Base-by-base conservation (phyloP, 2,797 vertebrate genomes). In the Hemibagrus guttatus region DNA sequence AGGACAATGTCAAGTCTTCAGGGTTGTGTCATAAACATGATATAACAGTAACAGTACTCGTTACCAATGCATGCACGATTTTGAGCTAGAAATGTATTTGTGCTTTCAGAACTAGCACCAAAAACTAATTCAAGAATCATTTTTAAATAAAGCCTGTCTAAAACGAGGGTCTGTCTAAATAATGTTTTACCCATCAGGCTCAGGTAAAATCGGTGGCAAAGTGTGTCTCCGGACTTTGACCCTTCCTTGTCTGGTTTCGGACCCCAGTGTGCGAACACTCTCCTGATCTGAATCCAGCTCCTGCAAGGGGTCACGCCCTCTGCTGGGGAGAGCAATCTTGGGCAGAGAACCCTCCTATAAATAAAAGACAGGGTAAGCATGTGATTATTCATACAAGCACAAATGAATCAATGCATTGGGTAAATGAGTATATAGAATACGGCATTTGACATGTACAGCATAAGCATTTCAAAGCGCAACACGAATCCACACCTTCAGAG, bases 201-300 rank as follows among this genome's bases (percentile, higher is more conserved):
- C 94, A 0, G 93, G 93, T 52, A 94, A 85, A 35, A 98, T 96
- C 1, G 95, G 95, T 0, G 97, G 97, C 71, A 98, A 88, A n/a
- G 92, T 92, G 89, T 95, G 93, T 81, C 91, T 88, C 0, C 94
- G 94, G 13, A 92, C 89, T 87, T 94, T 96, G 52, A 89, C 90
- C 17, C 89, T 94, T 3, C 89, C 90, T 84, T 68, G 89, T 74
- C 93, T 94, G 88, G 89, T 93, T 0, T 97, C 95, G 0, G 94
- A 91, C 75, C 91, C 94, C 91, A 94, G 82, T 0, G 93, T 96
- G 86, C 94, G 93, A 31, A 95, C 84, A 0, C 95, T 97, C 90
- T 97, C 97, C 91, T 94, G 95, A 90, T 98, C 97, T 0, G 96
- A 97, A 90, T 97, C 97, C 0, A 93, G 35, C 46, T 97, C 96